phyloP scores from a whole-genome alignment of 2,888 invertebrate species.

The Aspidapion aeneum region DNA sequence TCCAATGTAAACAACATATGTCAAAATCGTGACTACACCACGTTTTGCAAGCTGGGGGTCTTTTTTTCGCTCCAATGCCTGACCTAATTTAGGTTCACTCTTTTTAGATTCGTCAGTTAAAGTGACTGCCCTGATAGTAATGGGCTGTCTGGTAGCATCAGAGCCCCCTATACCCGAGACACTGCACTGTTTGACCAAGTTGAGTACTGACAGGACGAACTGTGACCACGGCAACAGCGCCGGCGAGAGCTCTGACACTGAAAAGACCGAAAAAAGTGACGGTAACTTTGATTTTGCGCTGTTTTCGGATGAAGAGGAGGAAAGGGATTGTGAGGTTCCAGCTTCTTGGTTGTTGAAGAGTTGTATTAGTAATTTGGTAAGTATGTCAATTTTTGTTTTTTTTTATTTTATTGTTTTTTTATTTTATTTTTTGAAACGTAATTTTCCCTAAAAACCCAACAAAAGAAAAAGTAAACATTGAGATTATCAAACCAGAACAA shows the following conservation, averaged over 20 bases:
- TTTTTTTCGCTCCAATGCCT: too few relatives aligned
- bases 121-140: constrained; percentile 69
- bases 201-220: background rate
- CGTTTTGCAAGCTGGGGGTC: too few relatives aligned
- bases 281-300: constrained; percentile 42
- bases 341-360: constrained; percentile 59
- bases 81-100: too few relatives aligned
- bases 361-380: constrained; percentile 51
- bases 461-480: too few relatives aligned
- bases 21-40: too few relatives aligned
- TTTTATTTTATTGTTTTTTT: too few relatives aligned
- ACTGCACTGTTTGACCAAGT: constrained; percentile 49
- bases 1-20: too few relatives aligned
- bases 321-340: constrained; percentile 18
- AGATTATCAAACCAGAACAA: too few relatives aligned
- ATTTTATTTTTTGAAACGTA: too few relatives aligned
- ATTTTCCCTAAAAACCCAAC: too few relatives aligned
- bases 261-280: constrained; percentile 9
- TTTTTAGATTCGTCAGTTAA: constrained; percentile 59
- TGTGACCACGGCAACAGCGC: background rate
- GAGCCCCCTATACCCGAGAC: constrained; percentile 65
- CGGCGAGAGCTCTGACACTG: background rate
- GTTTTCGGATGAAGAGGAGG: constrained; percentile 44
- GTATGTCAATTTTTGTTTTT: too few relatives aligned
- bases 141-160: constrained; percentile 66